Evolutionary conservation across 2,888 invertebrate species (phyloP).

Genomic region (Monoplex corrugatus): DNA sequence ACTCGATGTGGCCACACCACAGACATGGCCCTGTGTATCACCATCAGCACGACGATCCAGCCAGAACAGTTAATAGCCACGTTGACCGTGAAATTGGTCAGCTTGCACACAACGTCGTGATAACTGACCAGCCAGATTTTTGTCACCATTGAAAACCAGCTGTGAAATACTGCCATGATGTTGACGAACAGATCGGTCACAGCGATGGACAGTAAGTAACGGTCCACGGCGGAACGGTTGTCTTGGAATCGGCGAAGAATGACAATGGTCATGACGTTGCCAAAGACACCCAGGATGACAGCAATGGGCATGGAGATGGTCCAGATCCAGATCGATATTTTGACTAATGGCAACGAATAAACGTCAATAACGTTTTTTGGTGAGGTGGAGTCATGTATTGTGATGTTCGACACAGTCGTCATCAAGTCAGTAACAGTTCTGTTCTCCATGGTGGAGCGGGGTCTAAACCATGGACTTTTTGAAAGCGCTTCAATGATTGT

Average conservation of each 20-base stretch:
- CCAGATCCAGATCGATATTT: too few relatives aligned
- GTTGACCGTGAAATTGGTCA: not conserved
- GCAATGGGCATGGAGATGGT: too few relatives aligned
- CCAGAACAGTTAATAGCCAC: not conserved
- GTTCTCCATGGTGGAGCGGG: too few relatives aligned
- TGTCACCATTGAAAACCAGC: not conserved
- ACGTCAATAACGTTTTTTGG: too few relatives aligned
- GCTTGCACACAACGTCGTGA: not conserved
- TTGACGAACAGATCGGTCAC: not conserved
- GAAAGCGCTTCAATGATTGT: too few relatives aligned
- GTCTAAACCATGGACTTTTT: too few relatives aligned
- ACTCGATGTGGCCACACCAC: conserved; percentile 24
- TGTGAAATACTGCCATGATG: not conserved
- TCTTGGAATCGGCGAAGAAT: not conserved
- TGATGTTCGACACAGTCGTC: too few relatives aligned
- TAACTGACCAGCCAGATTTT: not conserved
- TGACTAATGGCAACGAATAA: too few relatives aligned
- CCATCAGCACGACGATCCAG: not conserved
- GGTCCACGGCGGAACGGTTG: not conserved
- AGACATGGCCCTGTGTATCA: not conserved
- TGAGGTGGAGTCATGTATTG: too few relatives aligned
- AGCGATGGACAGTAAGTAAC: not conserved
- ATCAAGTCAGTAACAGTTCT: too few relatives aligned
- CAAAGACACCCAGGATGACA: not conserved
- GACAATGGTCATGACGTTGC: not conserved